These are phyloP conservation scores for Aurelia sp. DNA, from an alignment of 30 jellyfish, hydroid and myxozoan species.

Conservation along the genomic window DNA sequence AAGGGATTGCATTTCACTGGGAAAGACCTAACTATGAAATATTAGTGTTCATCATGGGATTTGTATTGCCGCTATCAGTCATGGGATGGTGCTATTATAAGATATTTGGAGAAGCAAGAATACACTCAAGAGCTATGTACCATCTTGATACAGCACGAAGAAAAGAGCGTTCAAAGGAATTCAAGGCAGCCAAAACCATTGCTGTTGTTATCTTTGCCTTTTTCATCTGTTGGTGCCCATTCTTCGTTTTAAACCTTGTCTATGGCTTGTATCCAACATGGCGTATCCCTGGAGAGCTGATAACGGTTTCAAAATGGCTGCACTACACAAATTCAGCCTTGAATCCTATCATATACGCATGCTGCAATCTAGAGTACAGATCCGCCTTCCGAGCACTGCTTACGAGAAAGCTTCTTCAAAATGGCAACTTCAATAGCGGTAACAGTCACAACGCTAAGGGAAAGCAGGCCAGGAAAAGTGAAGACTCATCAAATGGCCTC, in stretches of 20 bases:
- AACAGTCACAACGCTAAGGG: background rate
- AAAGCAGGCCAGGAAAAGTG: background rate
- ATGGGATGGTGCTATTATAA: constrained; percentile 69
- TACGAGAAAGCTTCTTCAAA: constrained; percentile 41
- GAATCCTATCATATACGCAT: constrained; percentile 86
- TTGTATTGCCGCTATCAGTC: constrained; percentile 53
- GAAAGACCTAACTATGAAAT: constrained; percentile 71
- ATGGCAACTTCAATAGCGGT: background rate
- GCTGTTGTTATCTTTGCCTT: constrained; percentile 80
- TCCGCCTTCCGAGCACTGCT: constrained; percentile 73
- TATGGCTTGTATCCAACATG: constrained; percentile 53
- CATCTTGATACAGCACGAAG: constrained; percentile 1
- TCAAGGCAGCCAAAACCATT: constrained; percentile 84
- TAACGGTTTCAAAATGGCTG: constrained; percentile 83
- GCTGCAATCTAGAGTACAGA: constrained; percentile 74
- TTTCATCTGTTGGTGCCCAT: constrained; percentile 91
- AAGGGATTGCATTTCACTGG: constrained; percentile 56
- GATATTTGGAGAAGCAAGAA: constrained; percentile 69
- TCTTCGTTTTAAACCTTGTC: constrained; percentile 58
- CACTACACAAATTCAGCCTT: constrained; percentile 84
- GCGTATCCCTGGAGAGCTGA: constrained; percentile 41
- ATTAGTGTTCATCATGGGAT: constrained; percentile 56
- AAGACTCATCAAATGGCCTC: constrained; percentile 3
- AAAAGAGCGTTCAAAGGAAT: constrained; percentile 39
- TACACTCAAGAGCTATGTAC: constrained; percentile 36